Evolutionary conservation across 2,113 vertebrate species (phyloP), one percentile per base, ranked within the genome.

Genomic region (Galeopterus variegatus): DNA sequence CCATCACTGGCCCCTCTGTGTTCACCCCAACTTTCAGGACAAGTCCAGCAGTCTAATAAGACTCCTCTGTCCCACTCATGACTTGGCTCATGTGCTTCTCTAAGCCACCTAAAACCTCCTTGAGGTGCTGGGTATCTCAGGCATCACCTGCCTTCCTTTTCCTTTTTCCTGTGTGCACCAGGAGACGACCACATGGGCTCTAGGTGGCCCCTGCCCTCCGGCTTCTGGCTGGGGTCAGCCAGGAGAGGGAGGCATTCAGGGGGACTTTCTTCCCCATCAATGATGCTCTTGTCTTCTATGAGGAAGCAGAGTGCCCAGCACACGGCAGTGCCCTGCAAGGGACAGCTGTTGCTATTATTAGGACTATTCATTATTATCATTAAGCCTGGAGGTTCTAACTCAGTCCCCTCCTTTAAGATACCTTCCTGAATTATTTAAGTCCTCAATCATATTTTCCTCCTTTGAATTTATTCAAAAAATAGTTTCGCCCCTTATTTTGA

Each of bases 101-200:
- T 21, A 18, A 11, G 18, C 72, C 65, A 52, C 28, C 41, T 48
- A 36, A 3, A 1, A 23, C 33, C 60, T 12, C 54, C 5, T 1
- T 4, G n/a, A 4, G 48, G 64, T 4, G 9, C 54, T 1, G 18
- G 14, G 28, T 0, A 0, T 54, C 81, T 41, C n/a, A 0, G 31
- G 0, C 17, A 0, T 9, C 9, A 12, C 33, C 2, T 10, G 10
- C 23, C 58, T 31, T 80, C 15, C 21, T 36, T 31, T 17, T 62
- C n/a, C 33, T 23, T 41, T 41, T 41, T 50, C 81, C 67, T 79
- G 65, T 13, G 1, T 33, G 24, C 28, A 56, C 56, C 26, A 45
- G 45, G n/a, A 28, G 31, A 18, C 5, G 62, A 6, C 10, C 36
- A 8, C 4, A 0, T 8, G 8, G 23, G 8, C 65, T 45, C 7